Evolutionary conservation across 2,797 vertebrate species (phyloP).

Genomic region (Cirrhinus mrigala): DNA sequence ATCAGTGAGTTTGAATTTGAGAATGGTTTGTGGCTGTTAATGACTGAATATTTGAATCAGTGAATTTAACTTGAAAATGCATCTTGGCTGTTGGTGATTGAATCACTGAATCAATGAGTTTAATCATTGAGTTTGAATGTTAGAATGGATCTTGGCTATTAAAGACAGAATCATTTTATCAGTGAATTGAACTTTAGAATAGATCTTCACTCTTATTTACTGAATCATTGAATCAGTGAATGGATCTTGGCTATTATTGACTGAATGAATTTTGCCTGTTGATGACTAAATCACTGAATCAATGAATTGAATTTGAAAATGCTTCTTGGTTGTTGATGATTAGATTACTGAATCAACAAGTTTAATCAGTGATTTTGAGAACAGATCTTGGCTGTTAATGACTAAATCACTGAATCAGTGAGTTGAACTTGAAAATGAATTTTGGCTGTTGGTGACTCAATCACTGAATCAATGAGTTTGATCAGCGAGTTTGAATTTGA

Average conservation of each 20-base stretch:
- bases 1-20: too few relatives aligned
- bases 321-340: not conserved
- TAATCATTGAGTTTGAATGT: not conserved
- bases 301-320: not conserved
- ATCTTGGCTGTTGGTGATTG: not conserved
- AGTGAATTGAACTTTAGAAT: too few relatives aligned
- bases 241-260: too few relatives aligned
- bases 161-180: too few relatives aligned
- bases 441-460: not conserved
- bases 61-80: not conserved
- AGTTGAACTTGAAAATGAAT: not conserved
- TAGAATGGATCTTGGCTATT: not conserved
- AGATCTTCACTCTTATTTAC: too few relatives aligned
- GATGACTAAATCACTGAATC: not conserved
- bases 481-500: not conserved
- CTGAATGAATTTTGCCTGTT: too few relatives aligned
- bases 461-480: not conserved
- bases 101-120: not conserved
- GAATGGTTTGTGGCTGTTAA: too few relatives aligned
- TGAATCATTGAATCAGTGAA: too few relatives aligned
- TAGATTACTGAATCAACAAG: not conserved
- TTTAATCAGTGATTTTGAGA: not conserved
- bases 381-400: not conserved
- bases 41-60: too few relatives aligned
- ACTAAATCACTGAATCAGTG: not conserved